Base-by-base conservation (phyloP, 1,140 invertebrate species). In the Bombus sibiricus region DNA sequence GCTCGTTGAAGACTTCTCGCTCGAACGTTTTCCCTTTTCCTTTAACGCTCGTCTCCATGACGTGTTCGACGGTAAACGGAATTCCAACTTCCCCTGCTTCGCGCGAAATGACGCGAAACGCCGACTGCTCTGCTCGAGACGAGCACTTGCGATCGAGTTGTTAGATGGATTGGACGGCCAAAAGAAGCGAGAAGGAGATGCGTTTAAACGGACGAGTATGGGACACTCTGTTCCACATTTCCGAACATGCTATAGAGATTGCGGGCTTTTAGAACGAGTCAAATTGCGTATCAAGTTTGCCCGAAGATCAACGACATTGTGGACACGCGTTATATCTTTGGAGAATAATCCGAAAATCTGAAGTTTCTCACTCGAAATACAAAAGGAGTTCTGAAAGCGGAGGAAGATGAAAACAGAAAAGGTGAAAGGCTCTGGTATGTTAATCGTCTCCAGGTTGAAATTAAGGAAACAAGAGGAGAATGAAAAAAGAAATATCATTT, bases 371-470 rank as follows among this genome's bases (percentile, higher is more conserved):
- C 66, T 37, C 66, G 66, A 37, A 25, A 39, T 39, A 39, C 34
- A 13, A 71, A 39, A 39, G 39, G 15, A 28, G 13, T 71, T 39
- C 8, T 28, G 25, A 39, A 41, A 72, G 69, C 39, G 25, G 8
- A 15, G 28, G 13, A 72, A 41, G 69, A 41, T 41, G 37, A 37
- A 71, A 28, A 69, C 69, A 18, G 13, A 10, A n/a, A 10, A n/a
- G 32, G 32, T 18, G 43, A 53, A n/a, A 32, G n/a, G 74, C 71
- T 53, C 53, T 85, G 78, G 76, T 88, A 80, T 86, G 28, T 73
- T 87, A 87, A 89, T 82, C 88, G 83, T 64, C 53, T 80, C 43
- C 77, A 74, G 79, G 81, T 76, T 89, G 62, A 87, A 85, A 89
- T 89, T 89, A 89, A 68, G 77, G 77, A 32, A 75, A 71, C 77